Evolutionary conservation across 2,113 vertebrate species (phyloP).

Genomic region (Gavialis gangeticus): DNA sequence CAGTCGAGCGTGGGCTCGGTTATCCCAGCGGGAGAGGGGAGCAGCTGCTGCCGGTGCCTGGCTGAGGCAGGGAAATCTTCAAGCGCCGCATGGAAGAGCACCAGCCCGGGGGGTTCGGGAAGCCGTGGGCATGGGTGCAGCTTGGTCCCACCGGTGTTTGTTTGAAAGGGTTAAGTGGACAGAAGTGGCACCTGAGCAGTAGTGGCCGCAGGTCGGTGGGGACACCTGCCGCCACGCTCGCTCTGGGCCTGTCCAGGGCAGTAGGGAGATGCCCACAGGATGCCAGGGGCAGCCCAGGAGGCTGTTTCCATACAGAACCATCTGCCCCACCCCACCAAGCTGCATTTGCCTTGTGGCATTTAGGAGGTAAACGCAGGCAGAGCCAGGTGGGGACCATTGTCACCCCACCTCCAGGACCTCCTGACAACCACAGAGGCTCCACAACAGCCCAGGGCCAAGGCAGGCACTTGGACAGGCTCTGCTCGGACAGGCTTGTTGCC

Average conservation of each 20-base stretch:
- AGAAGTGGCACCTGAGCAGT: neutral
- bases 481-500: neutral
- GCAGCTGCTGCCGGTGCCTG: neutral
- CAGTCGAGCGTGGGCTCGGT: neutral
- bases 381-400: neutral
- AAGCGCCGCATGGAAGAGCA: neutral
- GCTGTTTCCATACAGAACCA: constrained; percentile 37
- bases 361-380: constrained; percentile 51
- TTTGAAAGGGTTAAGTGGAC: neutral
- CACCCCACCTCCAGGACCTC: neutral
- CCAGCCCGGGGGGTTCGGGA: neutral
- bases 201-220: rapidly evolving
- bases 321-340: neutral
- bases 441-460: rapidly evolving
- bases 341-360: neutral
- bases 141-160: rapidly evolving
- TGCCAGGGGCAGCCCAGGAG: neutral
- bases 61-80: neutral
- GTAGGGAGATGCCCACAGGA: neutral
- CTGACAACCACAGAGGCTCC: neutral
- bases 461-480: neutral
- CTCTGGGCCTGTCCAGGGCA: neutral
- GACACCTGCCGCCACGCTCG: neutral
- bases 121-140: neutral
- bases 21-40: rapidly evolving